These are phyloP conservation scores for Gopherus evgoodei DNA, from an alignment of 2,113 vertebrate species.

Conservation along the genomic window DNA sequence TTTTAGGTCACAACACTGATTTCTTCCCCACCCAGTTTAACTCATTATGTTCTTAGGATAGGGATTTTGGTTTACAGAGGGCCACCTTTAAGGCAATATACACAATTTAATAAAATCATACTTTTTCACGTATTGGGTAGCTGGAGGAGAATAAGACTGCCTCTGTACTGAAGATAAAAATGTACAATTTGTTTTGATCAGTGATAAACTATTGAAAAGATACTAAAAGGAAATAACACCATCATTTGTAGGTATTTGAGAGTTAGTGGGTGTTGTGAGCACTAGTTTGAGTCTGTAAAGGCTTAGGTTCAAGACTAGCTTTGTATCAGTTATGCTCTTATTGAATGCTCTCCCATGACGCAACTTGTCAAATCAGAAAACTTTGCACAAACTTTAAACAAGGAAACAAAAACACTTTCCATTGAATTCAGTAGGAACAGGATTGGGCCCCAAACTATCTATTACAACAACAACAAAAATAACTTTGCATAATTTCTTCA, in stretches of 20 bases:
- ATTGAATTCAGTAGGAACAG: constrained; percentile 2
- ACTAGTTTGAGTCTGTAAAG: constrained; percentile 52
- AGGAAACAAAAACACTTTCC: constrained; percentile 64
- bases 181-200: not conserved
- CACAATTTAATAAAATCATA: not conserved
- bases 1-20: not conserved
- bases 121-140: not conserved
- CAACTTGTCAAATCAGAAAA: constrained; percentile 34
- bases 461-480: not conserved
- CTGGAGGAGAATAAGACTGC: not conserved
- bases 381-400: constrained; percentile 60
- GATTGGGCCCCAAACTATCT: constrained; percentile 57
- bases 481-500: not conserved
- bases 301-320: not conserved
- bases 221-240: not conserved
- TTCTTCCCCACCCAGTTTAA: not conserved
- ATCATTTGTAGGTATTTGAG: not conserved
- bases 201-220: not conserved
- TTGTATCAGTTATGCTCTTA: accelerated
- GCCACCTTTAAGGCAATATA: not conserved
- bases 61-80: not conserved
- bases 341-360: constrained; percentile 37
- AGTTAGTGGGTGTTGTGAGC: not conserved
- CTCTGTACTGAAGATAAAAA: too few relatives aligned
- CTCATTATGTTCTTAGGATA: not conserved